Evolutionary conservation across 2,797 vertebrate genomes (phyloP).

Genomic region (Enteromius afrohamiltoni): DNA sequence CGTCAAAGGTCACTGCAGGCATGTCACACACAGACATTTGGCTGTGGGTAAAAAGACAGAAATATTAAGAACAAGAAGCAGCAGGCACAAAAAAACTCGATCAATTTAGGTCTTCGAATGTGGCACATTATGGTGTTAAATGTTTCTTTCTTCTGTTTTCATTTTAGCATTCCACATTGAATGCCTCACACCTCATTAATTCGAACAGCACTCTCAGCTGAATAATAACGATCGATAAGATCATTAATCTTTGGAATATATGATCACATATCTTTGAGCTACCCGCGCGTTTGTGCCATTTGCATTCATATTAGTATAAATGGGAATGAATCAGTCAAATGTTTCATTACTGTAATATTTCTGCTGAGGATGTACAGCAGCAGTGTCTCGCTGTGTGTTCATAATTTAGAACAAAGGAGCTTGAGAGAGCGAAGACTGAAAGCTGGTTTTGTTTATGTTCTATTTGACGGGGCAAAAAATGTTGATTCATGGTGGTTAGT

Average conservation of each 20-base stretch:
- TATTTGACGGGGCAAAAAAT: neutral
- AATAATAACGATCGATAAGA: slow-evolving; percentile 67
- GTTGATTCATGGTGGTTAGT: neutral
- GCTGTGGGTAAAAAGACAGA: slow-evolving; percentile 7
- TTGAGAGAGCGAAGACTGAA: neutral
- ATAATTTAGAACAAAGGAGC: neutral
- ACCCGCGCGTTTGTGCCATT: slow-evolving; percentile 53
- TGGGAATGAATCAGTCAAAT: slow-evolving; percentile 56
- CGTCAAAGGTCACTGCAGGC: slow-evolving; percentile 11
- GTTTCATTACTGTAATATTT: slow-evolving; percentile 43
- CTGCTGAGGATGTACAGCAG: slow-evolving; percentile 23
- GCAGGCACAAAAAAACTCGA: slow-evolving; percentile 1
- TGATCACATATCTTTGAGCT: slow-evolving; percentile 60
- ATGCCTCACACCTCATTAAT: slow-evolving; percentile 64
- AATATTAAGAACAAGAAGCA: neutral
- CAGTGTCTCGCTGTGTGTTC: neutral
- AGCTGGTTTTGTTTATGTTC: neutral
- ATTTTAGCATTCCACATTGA: slow-evolving; percentile 57
- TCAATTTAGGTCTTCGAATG: slow-evolving; percentile 19
- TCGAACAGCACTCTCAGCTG: slow-evolving; percentile 59
- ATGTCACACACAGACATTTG: slow-evolving; percentile 2
- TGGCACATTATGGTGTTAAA: slow-evolving; percentile 34
- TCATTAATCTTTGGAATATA: slow-evolving; percentile 68
- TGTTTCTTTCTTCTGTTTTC: slow-evolving; percentile 34
- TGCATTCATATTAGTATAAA: slow-evolving; percentile 59